Base-by-base conservation (phyloP, 1,140 invertebrate genomes). In the Diorhabda sublineata region DNA sequence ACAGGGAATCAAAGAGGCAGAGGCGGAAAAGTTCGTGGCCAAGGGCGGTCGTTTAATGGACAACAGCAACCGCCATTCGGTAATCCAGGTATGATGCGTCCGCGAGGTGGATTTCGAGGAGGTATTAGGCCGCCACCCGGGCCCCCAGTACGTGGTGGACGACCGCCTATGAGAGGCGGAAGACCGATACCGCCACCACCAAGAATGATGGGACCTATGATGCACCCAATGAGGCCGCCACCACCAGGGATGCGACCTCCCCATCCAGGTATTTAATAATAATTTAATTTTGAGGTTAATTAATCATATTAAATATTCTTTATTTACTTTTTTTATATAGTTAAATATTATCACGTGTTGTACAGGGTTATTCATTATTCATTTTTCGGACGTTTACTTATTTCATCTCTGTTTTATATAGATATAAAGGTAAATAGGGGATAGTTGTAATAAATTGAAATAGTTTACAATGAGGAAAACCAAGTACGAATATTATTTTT, bases 131-230 rank as follows among this genome's bases (percentile, higher is more conserved):
- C 69, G 8, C 77, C 74, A 41, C 69, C 73, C 63, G 47, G 47
- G 6, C 71, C 68, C 2, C 73, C 71, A 7, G 76, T 77, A 71
- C 45, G 71, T 43, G 71, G 73, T 52, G 69, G 71, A 26, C 58
- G 62, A 45, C 68, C 63, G 2, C 64, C 69, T 9, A 67, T 66
- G 58, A 65, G 69, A 67, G 70, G 73, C 7, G 61, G 73, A 45
- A 67, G 66, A 26, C 69, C 64, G 5, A 8, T 68, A 42, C 66
- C 64, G 44, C 74, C 73, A 11, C 71, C 73, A 3, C 68, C 71
- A 3, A 64, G 71, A 61, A 75, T 74, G 74, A 75, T 74, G 72
- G 71, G 75, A 3, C 74, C 70, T 45, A 75, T 73, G 63, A 74
- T 74, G 11, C 71, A 69, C 11, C 67, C 62, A 58, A 75, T 76